Evolutionary conservation across 1,140 invertebrate species (phyloP), one percentile per base, ranked within the genome.

Genomic region (Diabrotica virgifera): DNA sequence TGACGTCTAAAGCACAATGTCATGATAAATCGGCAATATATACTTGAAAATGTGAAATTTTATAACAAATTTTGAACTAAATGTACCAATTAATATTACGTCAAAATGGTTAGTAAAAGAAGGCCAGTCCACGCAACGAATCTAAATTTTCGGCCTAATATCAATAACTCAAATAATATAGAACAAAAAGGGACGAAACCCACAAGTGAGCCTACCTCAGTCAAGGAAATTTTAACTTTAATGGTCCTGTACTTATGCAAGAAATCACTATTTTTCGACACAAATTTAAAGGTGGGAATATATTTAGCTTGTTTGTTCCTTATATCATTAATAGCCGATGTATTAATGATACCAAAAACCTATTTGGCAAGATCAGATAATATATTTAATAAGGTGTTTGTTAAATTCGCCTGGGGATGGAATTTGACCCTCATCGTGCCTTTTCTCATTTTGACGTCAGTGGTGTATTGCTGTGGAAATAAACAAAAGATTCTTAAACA

Each of bases 391-490:
- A 82, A 87, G 66, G 95, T 92, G 75, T 97, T 98, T 80, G 94
- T 97, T 0, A 97, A 97, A 79, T 87, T 95, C 74, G 94, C 93
- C 55, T 98, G 96, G 95, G 94, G 90, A 63, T 97, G 95, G 95
- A 91, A 95, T 35, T 76, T 96, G 59, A 77, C 89, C 11, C 78
- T 93, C 14, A 84, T 89, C 0, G 81, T 89, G 10, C 86, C 90
- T 10, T 97, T 94, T 82, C 81, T 96, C 11, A 79, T 86, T 3
- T 79, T 96, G 37, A 94, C 95, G 6, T 89, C 90, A 11, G 89
- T 89, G 62, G 90, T 90, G 0, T 89, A 93, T 65, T 93, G 90
- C 70, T 94, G 92, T 77, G 92, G 94, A 0, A 87, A 91, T 66
- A 83, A 85, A 69, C 82, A 85, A 50, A 80, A 86, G 65, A 82